Evolutionary conservation across 2,113 vertebrate species (phyloP).

Genomic region (Nothoprocta perdicaria): DNA sequence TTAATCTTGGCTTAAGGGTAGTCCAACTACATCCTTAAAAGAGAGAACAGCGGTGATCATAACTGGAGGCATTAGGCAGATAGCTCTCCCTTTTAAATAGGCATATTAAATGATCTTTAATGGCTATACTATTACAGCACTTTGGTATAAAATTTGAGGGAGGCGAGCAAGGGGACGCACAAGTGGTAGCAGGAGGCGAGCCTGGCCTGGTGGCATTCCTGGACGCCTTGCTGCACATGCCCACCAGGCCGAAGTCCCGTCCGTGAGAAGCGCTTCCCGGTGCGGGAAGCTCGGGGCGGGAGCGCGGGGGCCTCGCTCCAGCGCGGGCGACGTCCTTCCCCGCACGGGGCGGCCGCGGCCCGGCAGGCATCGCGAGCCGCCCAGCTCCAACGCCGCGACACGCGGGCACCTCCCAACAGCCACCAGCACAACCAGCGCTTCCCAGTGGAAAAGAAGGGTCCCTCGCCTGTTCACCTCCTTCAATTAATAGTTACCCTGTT

Average conservation of each 20-base stretch:
- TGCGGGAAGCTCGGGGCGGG: background rate
- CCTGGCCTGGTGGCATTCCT: no score
- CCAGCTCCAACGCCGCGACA: background rate
- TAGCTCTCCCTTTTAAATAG: rapidly evolving
- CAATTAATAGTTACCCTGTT: background rate
- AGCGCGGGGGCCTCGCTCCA: background rate
- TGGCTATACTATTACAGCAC: background rate
- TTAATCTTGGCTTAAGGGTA: background rate
- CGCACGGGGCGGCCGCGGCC: no score
- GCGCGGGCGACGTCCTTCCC: background rate
- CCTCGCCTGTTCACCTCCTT: background rate
- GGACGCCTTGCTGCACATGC: background rate
- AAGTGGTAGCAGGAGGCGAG: rapidly evolving
- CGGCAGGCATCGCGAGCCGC: background rate
- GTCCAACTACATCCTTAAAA: background rate
- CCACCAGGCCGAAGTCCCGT: rapidly evolving
- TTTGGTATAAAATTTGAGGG: no score
- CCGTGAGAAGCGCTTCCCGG: background rate
- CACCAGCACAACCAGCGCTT: background rate
- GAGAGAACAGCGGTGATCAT: background rate
- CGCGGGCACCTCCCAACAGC: background rate
- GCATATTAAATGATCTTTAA: rapidly evolving
- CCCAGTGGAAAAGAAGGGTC: background rate
- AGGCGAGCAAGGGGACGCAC: rapidly evolving
- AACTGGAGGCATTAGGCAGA: background rate